A percentile compares a stretch with the other conserved stretches of the same genome.
These are phyloP conservation scores for Glossosoma conforme DNA, from an alignment of 1,140 invertebrate species.

Conservation along the genomic window DNA sequence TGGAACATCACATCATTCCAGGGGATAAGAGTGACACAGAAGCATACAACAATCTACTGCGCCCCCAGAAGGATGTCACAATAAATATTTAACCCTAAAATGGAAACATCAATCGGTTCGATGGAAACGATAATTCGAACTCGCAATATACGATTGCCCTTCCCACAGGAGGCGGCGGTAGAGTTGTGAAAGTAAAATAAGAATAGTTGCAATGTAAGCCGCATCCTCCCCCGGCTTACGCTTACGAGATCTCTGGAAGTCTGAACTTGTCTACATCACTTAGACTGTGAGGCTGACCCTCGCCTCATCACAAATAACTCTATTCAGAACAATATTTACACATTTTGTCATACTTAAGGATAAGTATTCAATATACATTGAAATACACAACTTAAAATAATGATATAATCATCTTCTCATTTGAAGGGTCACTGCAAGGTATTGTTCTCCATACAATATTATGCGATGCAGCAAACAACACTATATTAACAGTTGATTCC, in stretches of 20 bases:
- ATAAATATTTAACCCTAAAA: constrained; percentile 1
- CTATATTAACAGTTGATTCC: no score
- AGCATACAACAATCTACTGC: no score
- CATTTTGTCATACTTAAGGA: constrained; percentile 18
- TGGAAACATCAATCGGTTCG: constrained; percentile 7
- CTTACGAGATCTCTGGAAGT: constrained; percentile 32
- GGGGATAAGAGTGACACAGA: constrained; percentile 15
- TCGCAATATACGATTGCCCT: constrained; percentile 19
- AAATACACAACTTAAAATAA: constrained; percentile 19
- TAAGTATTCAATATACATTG: constrained; percentile 19
- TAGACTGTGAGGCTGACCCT: constrained; percentile 17
- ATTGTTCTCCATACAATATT: no score
- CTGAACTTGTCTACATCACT: constrained; percentile 19
- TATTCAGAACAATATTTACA: constrained; percentile 24
- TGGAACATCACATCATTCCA: constrained; percentile 5
- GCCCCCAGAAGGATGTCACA: background rate
- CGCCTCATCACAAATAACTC: constrained; percentile 18
- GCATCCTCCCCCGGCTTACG: no score
- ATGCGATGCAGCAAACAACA: no score
- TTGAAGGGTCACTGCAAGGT: no score
- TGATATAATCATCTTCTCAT: no score
- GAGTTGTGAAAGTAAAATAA: background rate
- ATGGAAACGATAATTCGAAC: no score
- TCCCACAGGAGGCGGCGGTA: background rate
- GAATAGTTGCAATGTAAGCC: no score